Evolutionary conservation across 2,113 vertebrate genomes (phyloP), one percentile per base, ranked within the genome.

Genomic region (Chionodraco myersi): DNA sequence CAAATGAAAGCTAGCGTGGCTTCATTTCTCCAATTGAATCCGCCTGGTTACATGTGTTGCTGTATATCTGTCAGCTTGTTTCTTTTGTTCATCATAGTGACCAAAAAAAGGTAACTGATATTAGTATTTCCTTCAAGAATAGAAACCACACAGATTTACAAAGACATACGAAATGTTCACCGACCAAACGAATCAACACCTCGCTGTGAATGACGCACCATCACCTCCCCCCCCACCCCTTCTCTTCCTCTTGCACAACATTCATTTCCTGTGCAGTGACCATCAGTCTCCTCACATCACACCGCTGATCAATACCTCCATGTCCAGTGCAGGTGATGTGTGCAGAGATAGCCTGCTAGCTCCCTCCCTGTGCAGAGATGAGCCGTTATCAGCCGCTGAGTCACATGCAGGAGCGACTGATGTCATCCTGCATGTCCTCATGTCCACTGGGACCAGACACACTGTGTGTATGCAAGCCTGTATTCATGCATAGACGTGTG

Each of bases 381-480:
- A 65, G 60, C 47, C 62, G 54, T 68, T 65, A 73, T 77, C 52
- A 36, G 72, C 49, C 78, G 6, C 21, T 6, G 87, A 91, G 71
- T 88, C 91, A 87, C 87, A 63, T 67, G 59, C 23, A 75, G 75
- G 47, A 89, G 85, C 21, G 57, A 85, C 87, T 85, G 56, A 75
- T 91, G 91, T 91, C 87, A 85, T 85, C 84, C 70, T 82, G 77
- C 79, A 89, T 91, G 85, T 82, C 77, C 80, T 88, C 86, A 85
- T 78, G 80, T 71, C 75, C 69, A 12, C 59, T 9, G 57, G 61
- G 83, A 65, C 47, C 83, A 84, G 61, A 61, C 62, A 61, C 62
- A 13, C 51, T 10, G 3, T 57, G 60, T 23, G 51, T 65, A 26
- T 51, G 69, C 53, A 51, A 45, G 52, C 18, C 67, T 51, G 63